Conservation (phyloP, 2,113 vertebrate genomes). For the Pollachius pollachius region DNA sequence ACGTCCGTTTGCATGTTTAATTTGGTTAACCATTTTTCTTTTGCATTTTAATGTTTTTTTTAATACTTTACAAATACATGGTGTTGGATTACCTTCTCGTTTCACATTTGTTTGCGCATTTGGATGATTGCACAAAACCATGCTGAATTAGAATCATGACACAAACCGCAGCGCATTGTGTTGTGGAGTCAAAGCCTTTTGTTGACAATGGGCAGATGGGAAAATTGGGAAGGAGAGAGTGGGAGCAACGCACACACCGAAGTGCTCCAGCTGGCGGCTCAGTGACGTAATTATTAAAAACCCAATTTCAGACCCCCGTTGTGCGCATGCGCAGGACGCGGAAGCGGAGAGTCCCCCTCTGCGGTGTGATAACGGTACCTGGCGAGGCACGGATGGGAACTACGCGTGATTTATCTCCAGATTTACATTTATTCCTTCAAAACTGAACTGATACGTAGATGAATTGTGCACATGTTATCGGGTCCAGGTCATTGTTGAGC, state of each 20-base stretch:
- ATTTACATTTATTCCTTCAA: not conserved
- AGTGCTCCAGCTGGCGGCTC: not conserved
- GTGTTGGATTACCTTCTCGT: too few relatives aligned
- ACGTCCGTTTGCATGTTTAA: slow-evolving; percentile 37
- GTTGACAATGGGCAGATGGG: slow-evolving; percentile 3
- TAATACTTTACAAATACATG: not conserved
- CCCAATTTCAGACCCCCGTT: not conserved
- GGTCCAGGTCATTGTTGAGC: too few relatives aligned
- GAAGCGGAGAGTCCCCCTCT: not conserved
- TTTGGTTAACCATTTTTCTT: not conserved
- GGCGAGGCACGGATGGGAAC: not conserved
- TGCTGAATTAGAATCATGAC: not conserved
- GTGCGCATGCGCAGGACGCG: slow-evolving; percentile 40
- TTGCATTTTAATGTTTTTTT: not conserved
- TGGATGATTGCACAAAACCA: too few relatives aligned
- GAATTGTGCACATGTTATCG: too few relatives aligned
- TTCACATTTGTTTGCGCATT: too few relatives aligned
- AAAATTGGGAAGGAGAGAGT: not conserved
- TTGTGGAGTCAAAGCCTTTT: not conserved
- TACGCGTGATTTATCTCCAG: too few relatives aligned
- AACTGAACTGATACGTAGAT: too few relatives aligned
- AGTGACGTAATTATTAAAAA: slow-evolving; percentile 15
- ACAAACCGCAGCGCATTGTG: not conserved
- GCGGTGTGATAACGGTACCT: slow-evolving; percentile 33
- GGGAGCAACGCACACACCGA: not conserved